Percentiles rank a stretch among this genome's conserved stretches.
These are phyloP conservation scores for Corella eumyota DNA, from an alignment of 23 tunicate species.

Conservation along the genomic window DNA sequence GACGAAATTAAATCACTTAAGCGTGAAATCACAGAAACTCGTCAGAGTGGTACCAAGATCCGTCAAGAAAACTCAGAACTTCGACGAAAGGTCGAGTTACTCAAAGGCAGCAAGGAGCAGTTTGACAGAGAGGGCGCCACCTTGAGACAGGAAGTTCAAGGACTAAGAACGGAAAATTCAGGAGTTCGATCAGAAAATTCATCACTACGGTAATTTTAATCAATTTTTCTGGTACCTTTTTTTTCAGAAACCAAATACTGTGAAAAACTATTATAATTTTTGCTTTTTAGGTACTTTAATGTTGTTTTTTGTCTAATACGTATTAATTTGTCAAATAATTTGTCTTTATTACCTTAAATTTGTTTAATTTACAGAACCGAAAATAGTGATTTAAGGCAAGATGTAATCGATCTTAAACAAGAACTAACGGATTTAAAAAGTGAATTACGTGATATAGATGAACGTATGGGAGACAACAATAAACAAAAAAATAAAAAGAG, in stretches of 20 bases:
- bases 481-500: neutral
- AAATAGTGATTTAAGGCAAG: conserved; percentile 48
- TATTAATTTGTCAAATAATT: neutral
- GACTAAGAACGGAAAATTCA: conserved; percentile 17
- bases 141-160: conserved; percentile 17
- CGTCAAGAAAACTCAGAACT: conserved; percentile 48
- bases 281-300: neutral
- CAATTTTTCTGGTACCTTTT: too few relatives aligned
- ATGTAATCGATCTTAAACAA: conserved; percentile 29
- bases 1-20: conserved; percentile 63
- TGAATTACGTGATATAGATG: conserved; percentile 28
- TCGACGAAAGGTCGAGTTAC: conserved; percentile 30
- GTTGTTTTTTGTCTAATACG: neutral
- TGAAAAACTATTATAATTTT: too few relatives aligned
- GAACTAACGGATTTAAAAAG: conserved; percentile 36
- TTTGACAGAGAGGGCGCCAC: conserved; percentile 17
- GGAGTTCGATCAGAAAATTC: conserved; percentile 22
- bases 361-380: conserved; percentile 20
- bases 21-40: conserved; percentile 54
- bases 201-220: conserved; percentile 35
- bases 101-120: conserved; percentile 18
- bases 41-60: conserved; percentile 45
- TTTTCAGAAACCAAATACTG: too few relatives aligned
- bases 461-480: neutral
- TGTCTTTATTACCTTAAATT: neutral